Evolutionary conservation across 2,113 vertebrate species (phyloP).

Genomic region (Ondatra zibethicus): DNA sequence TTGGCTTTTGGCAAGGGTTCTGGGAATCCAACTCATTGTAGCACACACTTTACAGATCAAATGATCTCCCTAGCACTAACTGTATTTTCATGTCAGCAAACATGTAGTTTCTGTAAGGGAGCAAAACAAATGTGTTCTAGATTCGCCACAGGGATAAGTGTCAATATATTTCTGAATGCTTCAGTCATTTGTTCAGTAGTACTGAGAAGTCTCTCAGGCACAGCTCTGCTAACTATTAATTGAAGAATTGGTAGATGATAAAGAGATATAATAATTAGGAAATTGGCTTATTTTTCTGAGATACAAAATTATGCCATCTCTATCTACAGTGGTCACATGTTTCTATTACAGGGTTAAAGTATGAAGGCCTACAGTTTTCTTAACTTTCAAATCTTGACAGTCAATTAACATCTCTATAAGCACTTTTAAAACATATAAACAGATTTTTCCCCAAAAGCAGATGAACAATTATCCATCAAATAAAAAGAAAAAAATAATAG

Average conservation of each 20-base stretch:
- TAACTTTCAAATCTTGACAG: conserved; percentile 60
- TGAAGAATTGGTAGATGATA: neutral
- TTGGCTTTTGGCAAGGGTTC: neutral
- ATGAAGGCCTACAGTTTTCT: neutral
- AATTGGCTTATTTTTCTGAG: conserved; percentile 11
- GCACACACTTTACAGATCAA: neutral
- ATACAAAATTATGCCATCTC: neutral
- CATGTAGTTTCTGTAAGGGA: conserved; percentile 38
- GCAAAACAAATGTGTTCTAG: conserved; percentile 19
- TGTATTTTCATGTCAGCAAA: neutral
- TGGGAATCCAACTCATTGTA: neutral
- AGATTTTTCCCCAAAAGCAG: conserved; percentile 78
- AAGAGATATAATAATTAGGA: neutral
- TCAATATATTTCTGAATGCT: neutral
- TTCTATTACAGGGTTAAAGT: neutral
- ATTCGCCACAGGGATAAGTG: neutral
- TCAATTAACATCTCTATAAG: conserved; percentile 75
- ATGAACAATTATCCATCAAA: conserved; percentile 80
- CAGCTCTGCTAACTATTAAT: neutral
- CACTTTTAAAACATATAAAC: conserved; percentile 81
- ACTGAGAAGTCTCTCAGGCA: neutral
- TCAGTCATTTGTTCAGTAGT: neutral
- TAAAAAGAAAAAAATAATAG: conserved; percentile 81
- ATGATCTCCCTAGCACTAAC: neutral
- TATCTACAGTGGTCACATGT: neutral